Base-by-base conservation (phyloP, 2,888 invertebrate species). In the Polyommatus iphigenia region DNA sequence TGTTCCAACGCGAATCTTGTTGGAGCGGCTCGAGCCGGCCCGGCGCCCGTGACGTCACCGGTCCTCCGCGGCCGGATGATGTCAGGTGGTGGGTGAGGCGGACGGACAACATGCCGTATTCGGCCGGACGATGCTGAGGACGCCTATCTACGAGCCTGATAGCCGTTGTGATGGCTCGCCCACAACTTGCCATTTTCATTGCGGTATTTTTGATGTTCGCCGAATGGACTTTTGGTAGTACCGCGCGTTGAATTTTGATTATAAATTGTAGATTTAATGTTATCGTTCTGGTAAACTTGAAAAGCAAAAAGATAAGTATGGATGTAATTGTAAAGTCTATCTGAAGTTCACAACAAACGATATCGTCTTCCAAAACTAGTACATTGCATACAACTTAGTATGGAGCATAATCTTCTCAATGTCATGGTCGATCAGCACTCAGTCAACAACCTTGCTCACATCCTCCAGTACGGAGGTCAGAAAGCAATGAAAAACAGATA, bases 81-180 rank as follows among this genome's bases (percentile, higher is more conserved):
- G 89, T 87, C 84, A 83, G 76, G 78, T 82, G 84, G 86, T 82
- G 82, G 86, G 86, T 81, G 87, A 54, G 54, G 54, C 54, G 86
- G 78, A 82, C 93, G 92, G 92, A 93, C 84, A 92, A 92, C 84
- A 81, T 86, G 85, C 85, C 86, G 84, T 83, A 77, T 83, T 83
- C 83, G 83, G 87, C 89, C 84, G 80, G 91, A 89, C 91, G 90
- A 87, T 81, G 84, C 84, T 80, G 91, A 93, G 93, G 91, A 89
- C 89, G 89, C 80, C 87, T 86, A 85, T 81, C 86, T 81, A 85
- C 76, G 80, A 92, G 91, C 79, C 83, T 86, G 88, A 87, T 87
- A 84, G 87, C 82, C 86, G 90, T 92, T 92, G 93, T 93, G 93
- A 93, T 94, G 82, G 83, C 84, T 89, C 90, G 92, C 87, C 92